Conservation (phyloP, 2,113 vertebrate species). For the Vulpes ferrilata region DNA sequence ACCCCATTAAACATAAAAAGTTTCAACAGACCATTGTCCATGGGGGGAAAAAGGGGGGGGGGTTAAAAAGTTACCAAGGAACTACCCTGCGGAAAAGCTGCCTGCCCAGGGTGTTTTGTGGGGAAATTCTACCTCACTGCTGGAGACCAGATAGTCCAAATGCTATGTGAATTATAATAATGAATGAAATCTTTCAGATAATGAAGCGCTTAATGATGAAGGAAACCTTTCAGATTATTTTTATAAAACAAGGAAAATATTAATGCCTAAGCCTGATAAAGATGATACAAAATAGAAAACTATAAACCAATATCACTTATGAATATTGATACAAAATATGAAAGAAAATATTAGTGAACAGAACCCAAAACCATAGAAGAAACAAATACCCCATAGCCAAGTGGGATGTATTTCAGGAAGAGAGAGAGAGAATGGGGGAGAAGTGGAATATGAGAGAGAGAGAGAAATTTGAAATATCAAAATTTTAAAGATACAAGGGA, state of each 20-base stretch:
- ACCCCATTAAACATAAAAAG: neutral
- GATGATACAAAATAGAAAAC: neutral
- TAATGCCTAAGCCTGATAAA: neutral
- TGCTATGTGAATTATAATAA: neutral
- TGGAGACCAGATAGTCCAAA: neutral
- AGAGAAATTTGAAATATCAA: slow-evolving; percentile 2
- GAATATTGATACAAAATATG: neutral
- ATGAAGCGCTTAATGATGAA: neutral
- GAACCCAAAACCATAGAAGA: neutral
- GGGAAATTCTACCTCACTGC: neutral
- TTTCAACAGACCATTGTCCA: slow-evolving; percentile 2
- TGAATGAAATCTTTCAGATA: neutral
- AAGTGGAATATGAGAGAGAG: neutral
- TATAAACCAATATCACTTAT: neutral
- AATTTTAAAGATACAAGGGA: slow-evolving; percentile 34
- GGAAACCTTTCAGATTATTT: neutral
- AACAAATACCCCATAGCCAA: neutral
- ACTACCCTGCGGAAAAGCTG: neutral
- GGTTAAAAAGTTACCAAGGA: neutral
- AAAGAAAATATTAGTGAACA: neutral
- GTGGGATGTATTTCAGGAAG: neutral
- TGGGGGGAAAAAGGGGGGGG: neutral
- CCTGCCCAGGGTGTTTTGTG: neutral
- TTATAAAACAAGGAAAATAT: slow-evolving; percentile 50
- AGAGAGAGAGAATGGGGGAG: too few relatives aligned